Conservation (phyloP, 2,113 vertebrate species). For the Motacilla alba region DNA sequence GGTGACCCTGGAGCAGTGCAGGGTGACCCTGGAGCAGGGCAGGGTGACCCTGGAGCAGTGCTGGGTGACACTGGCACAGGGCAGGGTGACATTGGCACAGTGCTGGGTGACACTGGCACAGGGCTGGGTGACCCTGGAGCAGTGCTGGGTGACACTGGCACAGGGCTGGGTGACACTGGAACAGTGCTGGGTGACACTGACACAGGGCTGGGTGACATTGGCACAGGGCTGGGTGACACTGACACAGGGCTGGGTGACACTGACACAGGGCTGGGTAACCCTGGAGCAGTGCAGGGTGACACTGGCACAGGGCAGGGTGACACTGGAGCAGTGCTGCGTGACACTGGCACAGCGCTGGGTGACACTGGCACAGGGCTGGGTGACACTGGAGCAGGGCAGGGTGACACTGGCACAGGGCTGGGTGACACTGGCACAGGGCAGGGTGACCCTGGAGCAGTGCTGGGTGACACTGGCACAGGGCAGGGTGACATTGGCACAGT, state of each 20-base stretch:
- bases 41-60: too few species aligned
- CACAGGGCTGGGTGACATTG: background rate
- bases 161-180: background rate
- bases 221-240: background rate
- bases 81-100: background rate
- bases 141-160: background rate
- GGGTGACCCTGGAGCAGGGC: background rate
- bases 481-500: background rate
- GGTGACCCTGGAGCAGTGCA: background rate
- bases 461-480: background rate
- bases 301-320: background rate
- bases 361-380: too few species aligned
- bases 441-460: background rate
- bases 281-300: background rate
- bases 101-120: background rate
- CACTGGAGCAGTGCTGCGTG: background rate
- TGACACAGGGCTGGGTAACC: background rate
- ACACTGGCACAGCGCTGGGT: background rate
- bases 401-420: background rate
- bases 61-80: too few species aligned
- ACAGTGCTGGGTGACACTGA: background rate
- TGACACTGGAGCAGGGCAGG: background rate
- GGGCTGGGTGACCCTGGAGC: background rate
- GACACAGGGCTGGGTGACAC: background rate
- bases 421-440: too few species aligned